phyloP scores from a whole-genome alignment of 1,140 invertebrate genomes.

The Delia radicum region DNA sequence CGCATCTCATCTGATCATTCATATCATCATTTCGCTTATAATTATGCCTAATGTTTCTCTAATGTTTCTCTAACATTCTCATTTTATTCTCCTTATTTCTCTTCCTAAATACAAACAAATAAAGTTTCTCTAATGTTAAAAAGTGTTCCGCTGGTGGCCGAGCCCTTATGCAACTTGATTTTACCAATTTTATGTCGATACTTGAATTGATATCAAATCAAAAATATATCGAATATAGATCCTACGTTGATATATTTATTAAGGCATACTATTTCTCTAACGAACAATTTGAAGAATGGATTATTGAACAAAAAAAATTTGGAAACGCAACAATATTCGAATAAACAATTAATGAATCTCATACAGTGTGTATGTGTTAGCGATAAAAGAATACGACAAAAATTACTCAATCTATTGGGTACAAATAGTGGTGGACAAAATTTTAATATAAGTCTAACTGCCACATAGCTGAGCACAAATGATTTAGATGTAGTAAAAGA shows the following conservation, averaged over 20 bases:
- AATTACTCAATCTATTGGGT: constrained; percentile 73
- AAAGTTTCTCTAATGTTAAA: constrained; percentile 82
- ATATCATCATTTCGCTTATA: no score
- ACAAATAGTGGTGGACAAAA: constrained; percentile 26
- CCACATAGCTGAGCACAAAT: constrained; percentile 1
- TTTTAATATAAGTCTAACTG: not conserved
- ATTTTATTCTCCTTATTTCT: no score
- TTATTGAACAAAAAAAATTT: constrained; percentile 79
- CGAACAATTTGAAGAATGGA: constrained; percentile 83
- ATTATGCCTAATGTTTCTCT: no score
- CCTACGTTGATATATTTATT: constrained; percentile 92
- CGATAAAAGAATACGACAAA: constrained; percentile 82
- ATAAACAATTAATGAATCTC: constrained; percentile 81
- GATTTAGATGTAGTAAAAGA: no score
- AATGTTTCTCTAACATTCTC: no score
- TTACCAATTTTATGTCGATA: constrained; percentile 90
- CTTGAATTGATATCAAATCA: constrained; percentile 81
- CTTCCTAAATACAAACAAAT: no score
- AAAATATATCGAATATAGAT: constrained; percentile 82
- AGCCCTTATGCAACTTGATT: constrained; percentile 97
- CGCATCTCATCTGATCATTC: no score
- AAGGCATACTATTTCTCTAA: constrained; percentile 96
- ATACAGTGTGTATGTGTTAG: constrained; percentile 85
- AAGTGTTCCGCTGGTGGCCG: constrained; percentile 96
- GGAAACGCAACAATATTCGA: constrained; percentile 66